Evolutionary conservation across 2,113 vertebrate species (phyloP).

Genomic region (Anoura caudifer): DNA sequence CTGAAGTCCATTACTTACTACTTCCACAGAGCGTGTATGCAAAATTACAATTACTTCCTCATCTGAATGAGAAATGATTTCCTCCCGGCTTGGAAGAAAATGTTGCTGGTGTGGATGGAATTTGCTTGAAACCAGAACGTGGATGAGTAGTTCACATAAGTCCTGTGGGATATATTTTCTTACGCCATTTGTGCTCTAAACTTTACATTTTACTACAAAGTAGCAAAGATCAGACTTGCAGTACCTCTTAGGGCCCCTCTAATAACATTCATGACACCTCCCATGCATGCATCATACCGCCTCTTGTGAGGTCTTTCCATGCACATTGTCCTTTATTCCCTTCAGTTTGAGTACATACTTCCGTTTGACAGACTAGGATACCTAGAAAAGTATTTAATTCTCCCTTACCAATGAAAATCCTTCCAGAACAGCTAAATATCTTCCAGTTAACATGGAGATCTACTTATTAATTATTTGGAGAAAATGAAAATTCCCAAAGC

Average conservation of each 20-base stretch:
- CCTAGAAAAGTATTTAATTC: not conserved
- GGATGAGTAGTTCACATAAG: not conserved
- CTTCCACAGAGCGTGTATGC: not conserved
- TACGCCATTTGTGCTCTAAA: not conserved
- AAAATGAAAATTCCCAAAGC: not conserved
- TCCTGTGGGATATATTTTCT: not conserved
- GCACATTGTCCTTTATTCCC: not conserved
- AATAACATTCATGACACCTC: not conserved
- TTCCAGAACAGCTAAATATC: not conserved
- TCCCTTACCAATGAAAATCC: not conserved
- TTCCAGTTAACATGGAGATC: not conserved
- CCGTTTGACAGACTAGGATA: not conserved
- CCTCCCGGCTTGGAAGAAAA: conserved; percentile 40
- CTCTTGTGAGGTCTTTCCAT: not conserved
- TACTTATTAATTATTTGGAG: not conserved
- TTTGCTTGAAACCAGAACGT: conserved; percentile 24
- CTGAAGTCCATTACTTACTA: not conserved
- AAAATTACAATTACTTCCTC: conserved; percentile 20
- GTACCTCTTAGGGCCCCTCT: not conserved
- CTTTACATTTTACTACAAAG: not conserved
- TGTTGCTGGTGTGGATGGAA: not conserved
- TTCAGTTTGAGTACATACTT: not conserved
- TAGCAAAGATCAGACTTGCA: not conserved
- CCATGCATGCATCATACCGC: not conserved
- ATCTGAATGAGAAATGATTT: not conserved